Conservation (phyloP, 2,888 invertebrate species). For the Piscicola geometra region DNA sequence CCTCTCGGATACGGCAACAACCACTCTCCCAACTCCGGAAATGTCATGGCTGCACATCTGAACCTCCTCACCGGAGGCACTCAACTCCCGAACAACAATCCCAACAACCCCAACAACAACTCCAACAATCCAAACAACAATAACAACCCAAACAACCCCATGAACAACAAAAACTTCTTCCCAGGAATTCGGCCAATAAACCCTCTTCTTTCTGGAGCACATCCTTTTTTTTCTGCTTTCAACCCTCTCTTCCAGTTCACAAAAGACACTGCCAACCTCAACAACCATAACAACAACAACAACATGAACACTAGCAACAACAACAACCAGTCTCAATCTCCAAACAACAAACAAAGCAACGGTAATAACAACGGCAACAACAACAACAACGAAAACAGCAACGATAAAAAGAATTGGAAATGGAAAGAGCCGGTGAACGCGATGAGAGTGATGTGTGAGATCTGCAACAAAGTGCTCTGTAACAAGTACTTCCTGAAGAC, state of each 20-base stretch:
- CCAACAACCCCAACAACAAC: constrained; percentile 8
- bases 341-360: not conserved
- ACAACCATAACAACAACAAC: constrained; percentile 1
- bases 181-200: constrained; percentile 22
- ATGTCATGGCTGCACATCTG: constrained; percentile 30
- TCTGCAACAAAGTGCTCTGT: constrained; percentile 56
- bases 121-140: constrained; percentile 9
- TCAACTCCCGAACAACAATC: constrained; percentile 1
- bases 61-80: constrained; percentile 20
- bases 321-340: not conserved
- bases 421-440: constrained; percentile 53
- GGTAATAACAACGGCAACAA: not conserved
- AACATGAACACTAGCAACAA: constrained; percentile 16
- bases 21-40: constrained; percentile 20
- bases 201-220: constrained; percentile 20
- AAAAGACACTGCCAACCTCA: not conserved
- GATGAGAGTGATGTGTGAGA: constrained; percentile 52
- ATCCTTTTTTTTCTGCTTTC: constrained; percentile 21
- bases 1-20: constrained; percentile 15
- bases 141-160: not conserved
- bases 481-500: constrained; percentile 56
- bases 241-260: constrained; percentile 26
- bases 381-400: not conserved
- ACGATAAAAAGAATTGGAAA: constrained; percentile 33
- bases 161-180: constrained; percentile 21